phyloP scores from a whole-genome alignment of 2,113 vertebrate species.

The Hylia prasina region DNA sequence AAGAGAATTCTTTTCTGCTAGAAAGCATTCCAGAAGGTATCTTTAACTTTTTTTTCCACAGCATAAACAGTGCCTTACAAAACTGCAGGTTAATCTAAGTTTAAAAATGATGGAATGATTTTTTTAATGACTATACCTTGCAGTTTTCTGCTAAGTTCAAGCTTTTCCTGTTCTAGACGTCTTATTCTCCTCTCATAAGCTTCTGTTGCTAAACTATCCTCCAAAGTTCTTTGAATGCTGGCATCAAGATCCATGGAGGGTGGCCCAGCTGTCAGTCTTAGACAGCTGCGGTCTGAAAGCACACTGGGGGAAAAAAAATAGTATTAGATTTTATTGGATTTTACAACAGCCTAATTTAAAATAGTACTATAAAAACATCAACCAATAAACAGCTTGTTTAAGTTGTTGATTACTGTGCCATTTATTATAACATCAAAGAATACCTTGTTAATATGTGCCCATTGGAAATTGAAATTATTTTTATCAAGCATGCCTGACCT shows the following conservation, averaged over 20 bases:
- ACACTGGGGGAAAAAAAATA: slow-evolving; percentile 66
- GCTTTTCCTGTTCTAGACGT: slow-evolving; percentile 93
- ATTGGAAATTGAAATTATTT: neutral
- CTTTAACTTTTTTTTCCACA: neutral
- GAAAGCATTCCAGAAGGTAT: neutral
- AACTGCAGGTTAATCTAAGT: neutral
- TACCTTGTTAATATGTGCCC: neutral
- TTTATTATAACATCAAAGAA: neutral
- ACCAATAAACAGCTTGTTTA: neutral
- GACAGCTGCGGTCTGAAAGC: slow-evolving; percentile 89
- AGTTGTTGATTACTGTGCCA: neutral
- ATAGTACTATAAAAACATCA: neutral
- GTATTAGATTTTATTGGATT: neutral
- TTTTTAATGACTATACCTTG: slow-evolving; percentile 79
- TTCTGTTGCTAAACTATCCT: slow-evolving; percentile 92
- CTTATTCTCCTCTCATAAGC: slow-evolving; percentile 95
- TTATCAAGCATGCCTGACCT: neutral
- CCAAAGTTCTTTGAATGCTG: slow-evolving; percentile 84
- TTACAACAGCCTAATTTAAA: neutral
- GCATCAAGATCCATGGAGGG: slow-evolving; percentile 79
- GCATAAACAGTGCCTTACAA: neutral
- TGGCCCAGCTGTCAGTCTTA: slow-evolving; percentile 79
- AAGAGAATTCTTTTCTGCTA: neutral
- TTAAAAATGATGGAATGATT: neutral
- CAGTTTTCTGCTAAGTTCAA: slow-evolving; percentile 93